Evolutionary conservation across 2,113 vertebrate genomes (phyloP), one percentile per base, ranked within the genome.

Genomic region (Chaetorhynchus papuensis): DNA sequence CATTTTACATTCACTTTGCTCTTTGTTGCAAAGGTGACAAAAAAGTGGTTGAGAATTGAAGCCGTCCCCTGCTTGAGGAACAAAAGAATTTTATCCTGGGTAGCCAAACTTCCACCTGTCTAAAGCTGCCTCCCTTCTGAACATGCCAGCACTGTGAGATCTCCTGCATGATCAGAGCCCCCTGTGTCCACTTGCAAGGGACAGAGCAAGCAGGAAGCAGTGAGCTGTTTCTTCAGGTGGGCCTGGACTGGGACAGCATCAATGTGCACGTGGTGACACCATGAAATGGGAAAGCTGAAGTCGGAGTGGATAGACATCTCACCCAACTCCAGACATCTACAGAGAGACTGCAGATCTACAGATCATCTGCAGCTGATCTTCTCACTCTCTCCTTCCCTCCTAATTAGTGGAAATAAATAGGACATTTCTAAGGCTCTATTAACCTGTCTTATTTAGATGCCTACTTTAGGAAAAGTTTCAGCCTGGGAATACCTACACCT

Each of bases 251-350:
- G 13, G 26, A 13, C n/a, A 87, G 37, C 37, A 50, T 27, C 2
- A 0, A 47, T 16, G 18, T 33, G 26, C 41, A 39, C 0, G 0
- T 44, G 66, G 31, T 59, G 60, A 63, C 18, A 52, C 45, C 21
- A 54, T 2, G 4, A 65, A 72, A 79, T 15, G 30, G 78, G 54
- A 66, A 72, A 54, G 23, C 3, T 83, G n/a, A 76, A 80, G 37
- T 61, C 4, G 1, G 54, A 90, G 14, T 15, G 44, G 44, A 78
- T 12, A 31, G 56, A 64, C 35, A 66, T 56, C 44, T 78, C 31
- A 44, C n/a, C 74, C 24, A 78, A 41, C 37, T 53, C 31, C 41
- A 76, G 35, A 39, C 11, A 75, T 17, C 59, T 76, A 86, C 18
- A 64, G 28, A 87, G 60, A 81, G 35, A 68, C 12, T n/a, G n/a